Evolutionary conservation across 2,797 vertebrate genomes (phyloP).

Genomic region (Peromyscus eremicus): DNA sequence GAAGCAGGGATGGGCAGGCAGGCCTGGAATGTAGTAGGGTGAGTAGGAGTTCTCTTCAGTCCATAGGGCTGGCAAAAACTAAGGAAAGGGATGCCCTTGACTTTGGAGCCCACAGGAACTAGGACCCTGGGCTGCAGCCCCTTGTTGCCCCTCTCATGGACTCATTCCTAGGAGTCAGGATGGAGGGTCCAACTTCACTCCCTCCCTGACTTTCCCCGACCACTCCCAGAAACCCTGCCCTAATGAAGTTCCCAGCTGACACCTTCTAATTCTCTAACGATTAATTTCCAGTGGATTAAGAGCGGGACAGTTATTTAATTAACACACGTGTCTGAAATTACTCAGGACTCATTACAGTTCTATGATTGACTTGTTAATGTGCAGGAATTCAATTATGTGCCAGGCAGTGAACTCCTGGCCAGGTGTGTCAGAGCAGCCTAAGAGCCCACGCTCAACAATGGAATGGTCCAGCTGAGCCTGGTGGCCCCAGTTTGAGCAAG

Average conservation of each 20-base stretch:
- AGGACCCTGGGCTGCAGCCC: neutral
- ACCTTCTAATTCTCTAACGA: slow-evolving; percentile 87
- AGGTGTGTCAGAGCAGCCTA: neutral
- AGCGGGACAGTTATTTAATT: slow-evolving; percentile 89
- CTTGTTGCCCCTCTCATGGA: neutral
- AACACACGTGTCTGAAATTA: slow-evolving; percentile 88
- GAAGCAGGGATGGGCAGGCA: neutral
- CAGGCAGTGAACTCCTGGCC: slow-evolving; percentile 79
- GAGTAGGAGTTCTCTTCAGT: neutral
- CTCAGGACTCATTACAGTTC: slow-evolving; percentile 87
- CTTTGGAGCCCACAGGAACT: neutral
- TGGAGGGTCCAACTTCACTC: neutral
- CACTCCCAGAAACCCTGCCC: neutral
- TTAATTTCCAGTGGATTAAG: slow-evolving; percentile 88
- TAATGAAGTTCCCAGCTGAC: slow-evolving; percentile 82
- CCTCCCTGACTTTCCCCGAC: neutral
- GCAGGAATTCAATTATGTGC: slow-evolving; percentile 87
- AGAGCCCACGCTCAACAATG: neutral
- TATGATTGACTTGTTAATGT: slow-evolving; percentile 87
- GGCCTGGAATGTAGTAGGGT: neutral
- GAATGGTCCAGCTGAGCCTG: neutral
- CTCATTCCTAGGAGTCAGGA: neutral
- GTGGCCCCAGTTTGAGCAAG: neutral
- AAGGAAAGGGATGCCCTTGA: neutral
- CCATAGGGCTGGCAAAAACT: neutral